phyloP scores from a whole-genome alignment of 2,888 invertebrate species.

The Pseudolycoriella hygida region DNA sequence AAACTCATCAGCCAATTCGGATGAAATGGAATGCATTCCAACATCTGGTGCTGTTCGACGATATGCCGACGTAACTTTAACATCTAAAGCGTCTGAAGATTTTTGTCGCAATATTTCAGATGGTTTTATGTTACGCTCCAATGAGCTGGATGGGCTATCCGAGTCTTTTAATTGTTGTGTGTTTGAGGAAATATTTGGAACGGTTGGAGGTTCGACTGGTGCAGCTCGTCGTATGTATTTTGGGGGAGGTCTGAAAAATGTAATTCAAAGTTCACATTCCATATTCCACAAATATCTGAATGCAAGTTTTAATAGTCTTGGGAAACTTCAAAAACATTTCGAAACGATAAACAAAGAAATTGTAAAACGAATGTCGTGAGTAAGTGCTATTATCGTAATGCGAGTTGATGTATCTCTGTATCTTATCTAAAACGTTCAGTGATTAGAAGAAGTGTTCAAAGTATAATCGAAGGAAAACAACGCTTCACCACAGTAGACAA shows the following conservation, averaged over 20 bases:
- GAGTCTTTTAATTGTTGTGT: constrained; percentile 4
- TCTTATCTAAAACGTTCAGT: too few relatives aligned
- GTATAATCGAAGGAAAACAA: too few relatives aligned
- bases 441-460: too few relatives aligned
- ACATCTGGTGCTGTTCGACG: constrained; percentile 27
- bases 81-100: constrained; percentile 26
- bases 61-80: constrained; percentile 22
- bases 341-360: too few relatives aligned
- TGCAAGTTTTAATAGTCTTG: too few relatives aligned
- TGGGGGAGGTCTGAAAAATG: constrained; percentile 39
- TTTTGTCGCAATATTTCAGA: constrained; percentile 29
- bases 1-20: constrained; percentile 26
- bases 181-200: constrained; percentile 16
- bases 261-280: too few relatives aligned
- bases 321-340: too few relatives aligned
- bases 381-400: too few relatives aligned
- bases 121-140: constrained; percentile 29
- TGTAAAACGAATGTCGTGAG: too few relatives aligned
- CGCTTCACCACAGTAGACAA: too few relatives aligned
- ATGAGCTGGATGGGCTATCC: constrained; percentile 20
- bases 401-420: too few relatives aligned
- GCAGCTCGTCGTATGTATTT: constrained; percentile 41
- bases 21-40: constrained; percentile 19
- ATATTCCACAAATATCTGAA: too few relatives aligned
- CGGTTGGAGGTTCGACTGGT: constrained; percentile 36